Evolutionary conservation across 2,113 vertebrate species (phyloP).

Genomic region (Xiphias gladius): DNA sequence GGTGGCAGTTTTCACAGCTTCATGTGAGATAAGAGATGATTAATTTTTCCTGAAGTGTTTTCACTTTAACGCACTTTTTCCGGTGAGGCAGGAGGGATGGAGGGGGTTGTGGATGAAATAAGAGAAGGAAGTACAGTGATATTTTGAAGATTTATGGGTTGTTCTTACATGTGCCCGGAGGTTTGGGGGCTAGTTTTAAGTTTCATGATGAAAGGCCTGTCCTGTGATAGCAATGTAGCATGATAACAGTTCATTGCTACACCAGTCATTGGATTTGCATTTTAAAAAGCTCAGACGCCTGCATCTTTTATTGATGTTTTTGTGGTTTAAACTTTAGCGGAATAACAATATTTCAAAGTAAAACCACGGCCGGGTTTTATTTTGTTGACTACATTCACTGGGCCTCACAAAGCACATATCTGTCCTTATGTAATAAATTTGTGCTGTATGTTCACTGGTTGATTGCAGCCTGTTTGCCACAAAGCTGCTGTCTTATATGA

Average conservation of each 20-base stretch:
- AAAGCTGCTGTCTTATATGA: background rate
- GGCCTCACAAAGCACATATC: background rate
- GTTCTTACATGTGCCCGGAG: slow-evolving; percentile 6
- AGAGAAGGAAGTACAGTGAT: background rate
- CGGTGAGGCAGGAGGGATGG: background rate
- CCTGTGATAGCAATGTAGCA: slow-evolving; percentile 17
- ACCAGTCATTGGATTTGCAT: slow-evolving; percentile 12
- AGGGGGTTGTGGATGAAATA: background rate
- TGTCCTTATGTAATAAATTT: background rate
- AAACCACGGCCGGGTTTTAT: slow-evolving; percentile 14
- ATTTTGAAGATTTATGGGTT: slow-evolving; percentile 1
- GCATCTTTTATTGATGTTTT: slow-evolving; percentile 27
- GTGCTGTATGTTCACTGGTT: background rate
- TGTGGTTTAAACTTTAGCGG: slow-evolving; percentile 31
- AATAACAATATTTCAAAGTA: slow-evolving; percentile 8
- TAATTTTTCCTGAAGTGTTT: slow-evolving; percentile 21
- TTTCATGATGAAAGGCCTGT: slow-evolving; percentile 25
- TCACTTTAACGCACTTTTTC: background rate
- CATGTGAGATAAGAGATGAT: slow-evolving; percentile 39
- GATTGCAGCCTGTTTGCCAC: background rate
- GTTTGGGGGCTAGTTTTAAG: slow-evolving; percentile 23
- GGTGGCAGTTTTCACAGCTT: slow-evolving; percentile 67
- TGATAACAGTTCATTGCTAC: background rate
- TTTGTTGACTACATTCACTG: background rate
- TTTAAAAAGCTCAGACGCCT: slow-evolving; percentile 8